Percentiles rank a stretch among this genome's conserved stretches.
Conservation (phyloP, 2,888 invertebrate species). For the Brachyptera risi region DNA sequence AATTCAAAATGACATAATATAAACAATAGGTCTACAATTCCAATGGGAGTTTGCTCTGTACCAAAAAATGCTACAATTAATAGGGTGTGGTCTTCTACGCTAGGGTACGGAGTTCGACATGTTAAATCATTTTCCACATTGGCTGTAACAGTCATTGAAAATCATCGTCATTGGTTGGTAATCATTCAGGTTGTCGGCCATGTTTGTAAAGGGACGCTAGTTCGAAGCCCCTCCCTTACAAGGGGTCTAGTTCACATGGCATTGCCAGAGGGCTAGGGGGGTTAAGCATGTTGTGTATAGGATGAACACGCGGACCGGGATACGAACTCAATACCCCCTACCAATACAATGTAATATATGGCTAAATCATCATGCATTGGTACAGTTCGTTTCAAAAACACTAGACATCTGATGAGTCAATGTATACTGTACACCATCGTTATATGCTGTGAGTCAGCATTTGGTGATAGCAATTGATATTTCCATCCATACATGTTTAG, state of each 20-base stretch:
- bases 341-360: conserved; percentile 18
- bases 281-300: not conserved
- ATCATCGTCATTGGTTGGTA: conserved; percentile 20
- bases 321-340: conserved; percentile 17
- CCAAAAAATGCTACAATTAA: conserved; percentile 12
- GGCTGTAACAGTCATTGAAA: conserved; percentile 20
- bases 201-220: conserved; percentile 14
- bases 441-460: too few species aligned
- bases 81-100: conserved; percentile 18
- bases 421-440: too few species aligned
- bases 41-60: not conserved
- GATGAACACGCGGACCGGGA: not conserved
- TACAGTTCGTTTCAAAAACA: conserved; percentile 9
- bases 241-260: not conserved
- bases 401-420: too few species aligned
- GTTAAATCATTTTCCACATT: conserved; percentile 20
- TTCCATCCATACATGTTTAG: too few species aligned
- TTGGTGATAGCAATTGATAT: too few species aligned
- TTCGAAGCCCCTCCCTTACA: conserved; percentile 16
- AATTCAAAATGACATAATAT: conserved; percentile 15
- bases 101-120: conserved; percentile 17
- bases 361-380: conserved; percentile 21
- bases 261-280: conserved; percentile 2
- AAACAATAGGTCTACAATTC: conserved; percentile 5
- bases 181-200: conserved; percentile 16